Evolutionary conservation across 2,113 vertebrate genomes (phyloP).

Genomic region (Xenopus borealis): DNA sequence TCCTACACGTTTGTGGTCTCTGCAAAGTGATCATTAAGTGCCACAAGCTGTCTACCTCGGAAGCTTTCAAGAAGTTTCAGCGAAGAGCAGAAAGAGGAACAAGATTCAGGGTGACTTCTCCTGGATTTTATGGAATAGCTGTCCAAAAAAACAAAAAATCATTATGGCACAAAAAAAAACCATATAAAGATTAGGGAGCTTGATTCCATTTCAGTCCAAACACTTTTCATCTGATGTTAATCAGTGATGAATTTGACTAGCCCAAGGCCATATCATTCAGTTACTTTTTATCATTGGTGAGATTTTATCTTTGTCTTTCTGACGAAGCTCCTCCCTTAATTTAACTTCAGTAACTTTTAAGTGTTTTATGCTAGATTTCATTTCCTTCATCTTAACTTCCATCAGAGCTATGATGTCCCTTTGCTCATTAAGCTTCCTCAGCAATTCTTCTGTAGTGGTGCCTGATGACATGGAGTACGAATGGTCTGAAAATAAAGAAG

Average conservation of each 20-base stretch:
- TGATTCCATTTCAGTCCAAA: background rate
- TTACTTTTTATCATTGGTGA: background rate
- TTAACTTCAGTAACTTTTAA: constrained; percentile 87
- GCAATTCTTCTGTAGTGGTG: constrained; percentile 89
- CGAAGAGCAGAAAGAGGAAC: background rate
- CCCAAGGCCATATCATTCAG: background rate
- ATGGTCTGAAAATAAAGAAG: constrained; percentile 73
- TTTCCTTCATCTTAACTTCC: constrained; percentile 98
- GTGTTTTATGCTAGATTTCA: constrained; percentile 94
- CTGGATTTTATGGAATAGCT: background rate
- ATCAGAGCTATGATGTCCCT: constrained; percentile 94
- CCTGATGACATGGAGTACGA: constrained; percentile 93
- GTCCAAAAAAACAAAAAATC: background rate
- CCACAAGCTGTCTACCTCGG: background rate
- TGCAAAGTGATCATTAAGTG: background rate
- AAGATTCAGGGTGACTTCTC: background rate
- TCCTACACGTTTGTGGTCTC: background rate
- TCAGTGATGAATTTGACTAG: background rate
- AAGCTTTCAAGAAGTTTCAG: background rate
- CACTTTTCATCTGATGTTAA: background rate
- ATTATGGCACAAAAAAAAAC: background rate
- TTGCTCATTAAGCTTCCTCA: constrained; percentile 94
- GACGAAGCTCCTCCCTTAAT: constrained; percentile 88
- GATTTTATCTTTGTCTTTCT: constrained; percentile 75
- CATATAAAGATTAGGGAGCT: background rate